Conservation (phyloP, 2,888 invertebrate genomes). For the Phortica magna region DNA sequence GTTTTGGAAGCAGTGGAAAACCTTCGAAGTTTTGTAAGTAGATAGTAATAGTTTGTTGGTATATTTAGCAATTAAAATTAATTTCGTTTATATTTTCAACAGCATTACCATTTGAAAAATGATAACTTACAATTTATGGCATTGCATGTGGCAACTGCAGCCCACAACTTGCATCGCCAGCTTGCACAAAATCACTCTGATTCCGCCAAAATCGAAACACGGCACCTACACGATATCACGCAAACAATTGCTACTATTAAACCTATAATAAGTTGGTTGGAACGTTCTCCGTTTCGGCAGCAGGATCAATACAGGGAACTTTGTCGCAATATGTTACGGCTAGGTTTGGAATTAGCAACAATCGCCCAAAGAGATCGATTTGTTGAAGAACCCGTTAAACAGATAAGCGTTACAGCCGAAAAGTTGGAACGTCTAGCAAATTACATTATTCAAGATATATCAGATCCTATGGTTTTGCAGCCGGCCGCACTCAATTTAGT, state of each 20-base stretch:
- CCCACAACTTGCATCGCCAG: conserved; percentile 87
- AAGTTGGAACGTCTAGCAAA: conserved; percentile 89
- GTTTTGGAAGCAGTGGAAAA: conserved; percentile 95
- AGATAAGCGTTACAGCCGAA: conserved; percentile 84
- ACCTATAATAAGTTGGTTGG: conserved; percentile 93
- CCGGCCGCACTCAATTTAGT: conserved; percentile 94
- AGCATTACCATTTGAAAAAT: conserved; percentile 94
- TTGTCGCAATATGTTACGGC: conserved; percentile 85
- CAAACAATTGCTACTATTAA: conserved; percentile 91
- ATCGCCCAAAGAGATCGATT: conserved; percentile 94
- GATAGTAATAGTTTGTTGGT: background rate
- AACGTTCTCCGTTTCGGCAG: conserved; percentile 80
- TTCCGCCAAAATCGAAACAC: conserved; percentile 84
- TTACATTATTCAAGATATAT: conserved; percentile 90
- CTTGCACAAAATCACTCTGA: conserved; percentile 80
- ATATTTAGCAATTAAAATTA: background rate
- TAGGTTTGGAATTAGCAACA: conserved; percentile 92
- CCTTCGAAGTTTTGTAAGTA: conserved; percentile 89
- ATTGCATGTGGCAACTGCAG: conserved; percentile 88
- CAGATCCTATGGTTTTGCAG: conserved; percentile 93
- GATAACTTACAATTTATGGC: conserved; percentile 96
- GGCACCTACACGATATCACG: conserved; percentile 91
- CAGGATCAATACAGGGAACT: conserved; percentile 83
- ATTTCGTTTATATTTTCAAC: conserved; percentile 43
- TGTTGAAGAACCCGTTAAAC: conserved; percentile 90